Evolutionary conservation across 1,140 invertebrate genomes (phyloP).

Genomic region (Chionoecetes opilio): DNA sequence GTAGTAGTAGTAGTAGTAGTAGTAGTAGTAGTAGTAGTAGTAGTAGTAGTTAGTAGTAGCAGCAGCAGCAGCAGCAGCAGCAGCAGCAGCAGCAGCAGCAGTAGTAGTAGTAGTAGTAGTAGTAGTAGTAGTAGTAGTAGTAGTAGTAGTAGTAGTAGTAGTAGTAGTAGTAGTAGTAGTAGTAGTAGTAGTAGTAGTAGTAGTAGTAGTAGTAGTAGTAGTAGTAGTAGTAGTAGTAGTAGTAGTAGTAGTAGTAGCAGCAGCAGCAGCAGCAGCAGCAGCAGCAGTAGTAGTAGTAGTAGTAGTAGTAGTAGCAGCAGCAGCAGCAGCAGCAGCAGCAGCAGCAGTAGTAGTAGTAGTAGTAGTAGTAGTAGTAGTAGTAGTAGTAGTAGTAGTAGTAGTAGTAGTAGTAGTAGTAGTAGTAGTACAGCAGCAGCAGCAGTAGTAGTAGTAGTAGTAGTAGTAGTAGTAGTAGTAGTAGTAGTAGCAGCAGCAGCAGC

Average conservation of each 20-base stretch:
- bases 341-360: background rate
- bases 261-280: too few species aligned
- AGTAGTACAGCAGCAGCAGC: background rate
- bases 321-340: background rate
- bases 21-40: background rate
- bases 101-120: slow-evolving; percentile 18
- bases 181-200: slow-evolving; percentile 10
- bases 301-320: background rate
- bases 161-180: slow-evolving; percentile 33
- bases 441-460: background rate
- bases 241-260: background rate
- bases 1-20: background rate
- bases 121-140: slow-evolving; percentile 29
- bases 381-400: slow-evolving; percentile 30
- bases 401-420: slow-evolving; percentile 29
- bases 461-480: background rate
- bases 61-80: background rate
- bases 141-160: slow-evolving; percentile 30
- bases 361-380: slow-evolving; percentile 29
- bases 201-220: background rate
- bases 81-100: background rate
- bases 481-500: background rate
- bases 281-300: background rate
- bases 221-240: background rate
- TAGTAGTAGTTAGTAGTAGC: background rate